Conservation (phyloP, 1,140 invertebrate species). For the Drosophila bocki region DNA sequence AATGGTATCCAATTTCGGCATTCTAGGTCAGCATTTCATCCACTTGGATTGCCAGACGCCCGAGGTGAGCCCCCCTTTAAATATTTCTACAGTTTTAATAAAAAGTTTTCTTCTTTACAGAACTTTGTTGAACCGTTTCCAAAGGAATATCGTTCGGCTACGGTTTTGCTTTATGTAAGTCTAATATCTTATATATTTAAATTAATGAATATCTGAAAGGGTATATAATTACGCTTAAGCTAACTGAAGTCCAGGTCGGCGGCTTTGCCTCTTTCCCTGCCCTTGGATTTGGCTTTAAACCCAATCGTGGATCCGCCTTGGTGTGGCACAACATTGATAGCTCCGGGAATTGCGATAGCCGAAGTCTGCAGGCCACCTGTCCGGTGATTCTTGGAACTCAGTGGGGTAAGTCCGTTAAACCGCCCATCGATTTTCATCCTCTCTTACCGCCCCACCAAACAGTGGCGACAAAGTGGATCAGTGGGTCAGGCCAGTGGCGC, state of each 20-base stretch:
- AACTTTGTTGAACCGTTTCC: not conserved
- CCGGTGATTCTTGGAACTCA: conserved; percentile 97
- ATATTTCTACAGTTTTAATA: not conserved
- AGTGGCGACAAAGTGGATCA: conserved; percentile 56
- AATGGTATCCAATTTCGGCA: conserved; percentile 88
- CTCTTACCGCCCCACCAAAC: not conserved
- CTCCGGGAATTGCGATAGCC: conserved; percentile 94
- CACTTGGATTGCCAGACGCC: conserved; percentile 87
- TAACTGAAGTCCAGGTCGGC: conserved; percentile 96
- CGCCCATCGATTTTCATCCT: conserved; percentile 9
- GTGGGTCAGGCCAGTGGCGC: conserved; percentile 40
- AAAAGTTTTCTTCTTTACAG: not conserved
- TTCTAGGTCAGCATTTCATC: conserved; percentile 89
- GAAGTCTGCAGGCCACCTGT: conserved; percentile 97
- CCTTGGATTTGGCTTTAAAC: conserved; percentile 92
- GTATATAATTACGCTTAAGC: conserved; percentile 86
- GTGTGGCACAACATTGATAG: conserved; percentile 97
- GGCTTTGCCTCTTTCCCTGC: conserved; percentile 97
- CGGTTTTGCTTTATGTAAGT: conserved; percentile 63
- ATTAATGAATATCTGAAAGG: not conserved
- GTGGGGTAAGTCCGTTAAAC: conserved; percentile 88
- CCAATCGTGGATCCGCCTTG: conserved; percentile 93
- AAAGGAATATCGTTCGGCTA: conserved; percentile 38
- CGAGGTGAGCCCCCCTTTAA: not conserved
- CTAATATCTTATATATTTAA: not conserved